Evolutionary conservation across 2,797 vertebrate genomes (phyloP).

Genomic region (Esox masquinongy): DNA sequence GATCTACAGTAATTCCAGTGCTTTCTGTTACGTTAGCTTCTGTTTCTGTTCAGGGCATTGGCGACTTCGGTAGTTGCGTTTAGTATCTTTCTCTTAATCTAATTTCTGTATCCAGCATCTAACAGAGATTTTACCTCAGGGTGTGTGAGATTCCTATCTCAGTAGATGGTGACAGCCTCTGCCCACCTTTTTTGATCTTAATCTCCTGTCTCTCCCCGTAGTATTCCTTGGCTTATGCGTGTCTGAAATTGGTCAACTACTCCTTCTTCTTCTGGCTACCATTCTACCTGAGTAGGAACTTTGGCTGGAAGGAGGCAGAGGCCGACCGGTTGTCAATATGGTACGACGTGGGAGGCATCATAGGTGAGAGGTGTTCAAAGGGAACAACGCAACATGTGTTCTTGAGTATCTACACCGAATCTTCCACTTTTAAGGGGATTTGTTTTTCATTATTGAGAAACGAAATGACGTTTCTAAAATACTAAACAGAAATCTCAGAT

Average conservation of each 20-base stretch:
- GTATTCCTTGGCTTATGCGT: constrained; percentile 95
- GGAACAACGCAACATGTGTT: no score
- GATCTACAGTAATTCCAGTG: no score
- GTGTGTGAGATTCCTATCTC: not conserved
- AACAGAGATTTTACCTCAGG: not conserved
- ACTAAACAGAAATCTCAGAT: no score
- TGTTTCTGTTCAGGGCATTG: not conserved
- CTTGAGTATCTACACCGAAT: no score
- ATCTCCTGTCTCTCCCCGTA: constrained; percentile 50
- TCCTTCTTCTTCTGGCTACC: constrained; percentile 99
- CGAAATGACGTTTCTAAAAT: no score
- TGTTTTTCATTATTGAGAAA: no score
- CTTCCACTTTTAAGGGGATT: no score
- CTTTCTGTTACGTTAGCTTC: not conserved
- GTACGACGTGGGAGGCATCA: constrained; percentile 95
- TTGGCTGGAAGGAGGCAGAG: constrained; percentile 91
- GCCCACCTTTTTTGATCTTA: not conserved
- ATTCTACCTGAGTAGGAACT: constrained; percentile 95
- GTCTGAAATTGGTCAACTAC: constrained; percentile 96
- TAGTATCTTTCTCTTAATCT: not conserved
- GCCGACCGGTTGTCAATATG: constrained; percentile 92
- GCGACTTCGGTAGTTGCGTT: not conserved
- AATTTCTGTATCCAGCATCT: not conserved
- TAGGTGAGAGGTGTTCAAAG: constrained; percentile 75
- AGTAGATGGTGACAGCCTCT: not conserved